phyloP scores from a whole-genome alignment of 2,888 invertebrate species.

The Dasysyrphus tricinctus region DNA sequence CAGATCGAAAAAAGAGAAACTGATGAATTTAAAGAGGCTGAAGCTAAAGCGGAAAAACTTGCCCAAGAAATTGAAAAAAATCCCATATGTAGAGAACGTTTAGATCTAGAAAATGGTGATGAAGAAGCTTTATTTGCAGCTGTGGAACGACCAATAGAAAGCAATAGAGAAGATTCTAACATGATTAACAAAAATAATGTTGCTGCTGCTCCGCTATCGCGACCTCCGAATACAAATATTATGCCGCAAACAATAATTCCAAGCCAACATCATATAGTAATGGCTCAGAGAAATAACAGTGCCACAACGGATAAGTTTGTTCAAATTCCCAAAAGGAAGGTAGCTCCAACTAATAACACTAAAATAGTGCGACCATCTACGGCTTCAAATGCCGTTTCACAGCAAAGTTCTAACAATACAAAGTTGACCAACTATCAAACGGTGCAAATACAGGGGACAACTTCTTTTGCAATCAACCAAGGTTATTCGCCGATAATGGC shows the following conservation, averaged over 20 bases:
- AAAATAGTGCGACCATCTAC: conserved; percentile 88
- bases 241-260: conserved; percentile 30
- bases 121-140: conserved; percentile 95
- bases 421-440: conserved; percentile 76
- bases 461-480: conserved; percentile 76
- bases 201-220: conserved; percentile 27
- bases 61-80: conserved; percentile 97
- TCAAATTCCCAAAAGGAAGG: conserved; percentile 91
- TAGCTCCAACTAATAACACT: conserved; percentile 84
- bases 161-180: conserved; percentile 51
- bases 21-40: conserved; percentile 89
- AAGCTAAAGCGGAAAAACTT: conserved; percentile 91
- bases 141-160: conserved; percentile 87
- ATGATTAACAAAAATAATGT: conserved; percentile 38
- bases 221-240: conserved; percentile 32
- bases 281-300: conserved; percentile 65
- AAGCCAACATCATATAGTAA: conserved; percentile 52
- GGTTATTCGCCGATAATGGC: conserved; percentile 76
- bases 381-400: conserved; percentile 82
- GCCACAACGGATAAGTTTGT: conserved; percentile 87
- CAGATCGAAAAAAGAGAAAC: conserved; percentile 93
- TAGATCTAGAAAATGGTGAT: conserved; percentile 96
- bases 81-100: conserved; percentile 90
- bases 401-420: conserved; percentile 62
- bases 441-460: conserved; percentile 77